Percentiles rank a stretch among this genome's conserved stretches.
phyloP scores from a whole-genome alignment of 2,888 invertebrate species.

The Ashinkailepas kermadecensis region DNA sequence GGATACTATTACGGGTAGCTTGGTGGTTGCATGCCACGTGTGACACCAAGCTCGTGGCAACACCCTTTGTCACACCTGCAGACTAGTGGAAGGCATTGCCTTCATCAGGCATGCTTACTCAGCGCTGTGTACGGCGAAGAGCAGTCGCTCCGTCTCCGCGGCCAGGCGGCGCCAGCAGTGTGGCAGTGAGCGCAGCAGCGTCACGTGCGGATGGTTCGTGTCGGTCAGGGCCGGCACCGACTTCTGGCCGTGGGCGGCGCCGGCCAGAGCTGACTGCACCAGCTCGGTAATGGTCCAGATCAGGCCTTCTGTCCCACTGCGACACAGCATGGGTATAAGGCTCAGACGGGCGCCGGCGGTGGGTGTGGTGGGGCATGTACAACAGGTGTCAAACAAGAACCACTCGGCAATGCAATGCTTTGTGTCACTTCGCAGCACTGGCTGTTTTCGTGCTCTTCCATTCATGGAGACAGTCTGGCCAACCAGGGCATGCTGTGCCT shows the following conservation, averaged over 20 bases:
- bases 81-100: too few species aligned
- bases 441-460: too few species aligned
- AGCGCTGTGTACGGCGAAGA: not conserved
- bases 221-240: not conserved
- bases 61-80: too few species aligned
- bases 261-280: not conserved
- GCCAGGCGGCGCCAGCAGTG: not conserved
- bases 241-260: not conserved
- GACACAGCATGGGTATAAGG: not conserved
- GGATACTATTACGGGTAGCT: too few species aligned
- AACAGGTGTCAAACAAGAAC: too few species aligned
- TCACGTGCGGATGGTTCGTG: not conserved
- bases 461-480: too few species aligned
- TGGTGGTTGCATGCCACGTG: too few species aligned
- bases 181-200: not conserved
- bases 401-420: too few species aligned
- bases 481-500: not conserved
- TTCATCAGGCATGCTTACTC: not conserved
- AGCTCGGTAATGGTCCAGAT: not conserved
- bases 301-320: not conserved
- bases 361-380: too few species aligned
- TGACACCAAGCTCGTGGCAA: too few species aligned
- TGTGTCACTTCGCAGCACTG: too few species aligned
- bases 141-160: not conserved
- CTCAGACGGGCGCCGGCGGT: too few species aligned